phyloP scores from a whole-genome alignment of 2,797 vertebrate genomes.

The Acanthiza pusilla region DNA sequence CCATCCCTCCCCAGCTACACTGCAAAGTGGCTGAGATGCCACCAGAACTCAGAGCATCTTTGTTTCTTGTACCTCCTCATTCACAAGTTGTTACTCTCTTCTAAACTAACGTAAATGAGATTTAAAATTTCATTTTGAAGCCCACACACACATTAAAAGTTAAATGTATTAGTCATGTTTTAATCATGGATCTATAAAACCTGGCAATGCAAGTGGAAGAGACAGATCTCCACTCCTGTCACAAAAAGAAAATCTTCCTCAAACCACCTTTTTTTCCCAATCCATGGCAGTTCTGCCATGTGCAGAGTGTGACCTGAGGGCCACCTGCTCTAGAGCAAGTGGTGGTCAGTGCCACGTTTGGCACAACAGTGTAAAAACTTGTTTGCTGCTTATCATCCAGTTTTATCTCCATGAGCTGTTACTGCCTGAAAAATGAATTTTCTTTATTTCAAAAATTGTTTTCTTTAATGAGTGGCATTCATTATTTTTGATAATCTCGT shows the following conservation, averaged over 20 bases:
- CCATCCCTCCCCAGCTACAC: neutral
- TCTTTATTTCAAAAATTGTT: constrained; percentile 43
- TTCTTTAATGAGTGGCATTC: constrained; percentile 45
- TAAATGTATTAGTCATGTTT: neutral
- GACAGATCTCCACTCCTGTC: neutral
- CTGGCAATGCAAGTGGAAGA: neutral
- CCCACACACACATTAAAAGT: neutral
- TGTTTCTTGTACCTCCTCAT: neutral
- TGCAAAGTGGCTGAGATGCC: neutral
- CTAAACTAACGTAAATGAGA: neutral
- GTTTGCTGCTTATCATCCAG: neutral
- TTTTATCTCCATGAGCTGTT: neutral
- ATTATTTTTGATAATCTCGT: constrained; percentile 62
- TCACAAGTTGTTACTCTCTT: neutral
- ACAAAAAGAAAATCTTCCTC: neutral
- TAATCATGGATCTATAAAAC: neutral
- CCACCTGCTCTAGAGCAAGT: neutral
- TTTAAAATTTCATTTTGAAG: neutral
- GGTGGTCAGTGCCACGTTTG: neutral
- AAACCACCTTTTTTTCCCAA: neutral
- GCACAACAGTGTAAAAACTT: neutral
- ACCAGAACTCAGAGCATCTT: neutral
- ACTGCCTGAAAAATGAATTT: constrained; percentile 20
- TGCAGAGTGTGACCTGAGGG: neutral
- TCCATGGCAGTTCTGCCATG: accelerated